Base-by-base conservation (phyloP, 37 sponge, comb jelly and placozoan genomes). In the Cliona cf. orientalis region DNA sequence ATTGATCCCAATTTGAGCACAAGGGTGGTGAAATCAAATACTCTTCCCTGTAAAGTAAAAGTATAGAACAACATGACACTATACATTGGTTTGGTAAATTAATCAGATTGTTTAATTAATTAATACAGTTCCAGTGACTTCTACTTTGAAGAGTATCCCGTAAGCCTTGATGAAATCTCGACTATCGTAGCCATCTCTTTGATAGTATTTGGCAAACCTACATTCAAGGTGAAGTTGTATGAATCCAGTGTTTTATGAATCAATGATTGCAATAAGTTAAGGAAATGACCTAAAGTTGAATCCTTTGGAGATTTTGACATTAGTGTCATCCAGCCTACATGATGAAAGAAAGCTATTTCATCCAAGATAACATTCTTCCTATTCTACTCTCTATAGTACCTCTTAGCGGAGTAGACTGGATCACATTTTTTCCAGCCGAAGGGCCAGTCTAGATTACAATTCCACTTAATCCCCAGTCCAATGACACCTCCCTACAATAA, bases 221-320 rank as follows among this genome's bases (percentile, higher is more conserved):
- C n/a, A n/a, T n/a, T n/a, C n/a, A n/a, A n/a, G n/a, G n/a, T n/a
- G n/a, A n/a, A n/a, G n/a, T n/a, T n/a, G n/a, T n/a, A n/a, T n/a
- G n/a, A n/a, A n/a, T n/a, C n/a, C n/a, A n/a, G n/a, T n/a, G n/a
- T n/a, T n/a, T n/a, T n/a, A n/a, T n/a, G n/a, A n/a, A n/a, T n/a
- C 37, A 26, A 42, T 1, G 25, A 9, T 70, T n/a, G n/a, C n/a
- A n/a, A n/a, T n/a, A n/a, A n/a, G n/a, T n/a, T n/a, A n/a, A n/a
- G n/a, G n/a, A n/a, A n/a, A n/a, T n/a, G n/a, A 94, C 91, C 95
- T 78, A 69, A 94, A 94, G 46, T 88, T 94, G 75, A 55, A 94
- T 72, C 95, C 95, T 35, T 69, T 41, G 11, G 94, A 87, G 38
- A 90, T 44, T 29, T n/a, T 61, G 4, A 45, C 64, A 26, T 68